Conservation (phyloP, 2,113 vertebrate genomes). For the Notiomystis cincta region DNA sequence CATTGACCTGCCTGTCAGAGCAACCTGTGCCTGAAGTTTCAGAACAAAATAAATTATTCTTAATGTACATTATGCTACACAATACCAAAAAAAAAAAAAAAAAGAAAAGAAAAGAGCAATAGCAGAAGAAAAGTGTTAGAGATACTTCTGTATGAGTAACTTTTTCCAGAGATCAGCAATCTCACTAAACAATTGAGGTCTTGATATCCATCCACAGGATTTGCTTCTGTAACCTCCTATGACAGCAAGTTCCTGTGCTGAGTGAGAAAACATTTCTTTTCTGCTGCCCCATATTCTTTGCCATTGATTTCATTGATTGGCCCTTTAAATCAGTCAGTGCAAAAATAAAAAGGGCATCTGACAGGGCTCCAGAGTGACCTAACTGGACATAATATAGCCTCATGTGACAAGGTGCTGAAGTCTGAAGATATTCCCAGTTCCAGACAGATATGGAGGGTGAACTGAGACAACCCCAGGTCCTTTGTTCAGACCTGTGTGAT, state of each 20-base stretch:
- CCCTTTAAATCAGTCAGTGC: not conserved
- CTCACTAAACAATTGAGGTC: not conserved
- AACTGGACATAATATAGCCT: not conserved
- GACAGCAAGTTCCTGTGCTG: slow-evolving; percentile 2
- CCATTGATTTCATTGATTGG: slow-evolving; percentile 38
- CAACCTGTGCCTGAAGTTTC: not conserved
- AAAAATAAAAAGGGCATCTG: not conserved
- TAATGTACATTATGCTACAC: not conserved
- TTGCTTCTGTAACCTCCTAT: not conserved
- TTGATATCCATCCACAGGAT: not conserved
- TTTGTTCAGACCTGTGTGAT: not conserved
- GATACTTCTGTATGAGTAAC: not conserved
- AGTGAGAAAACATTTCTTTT: not conserved
- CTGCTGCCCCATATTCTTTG: not conserved
- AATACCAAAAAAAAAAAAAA: not conserved
- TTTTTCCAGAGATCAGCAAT: not conserved
- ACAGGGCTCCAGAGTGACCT: not conserved
- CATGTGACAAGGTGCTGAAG: not conserved
- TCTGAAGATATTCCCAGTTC: not conserved
- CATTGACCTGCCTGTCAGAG: not conserved
- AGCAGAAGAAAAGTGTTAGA: not conserved
- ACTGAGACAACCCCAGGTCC: not conserved
- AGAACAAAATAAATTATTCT: not conserved
- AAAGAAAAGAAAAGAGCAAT: not conserved
- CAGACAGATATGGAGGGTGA: not conserved